Percentiles rank a stretch among this genome's conserved stretches.
Evolutionary conservation across 2,113 vertebrate species (phyloP).

Genomic region (Brachypodius melanocephalos): DNA sequence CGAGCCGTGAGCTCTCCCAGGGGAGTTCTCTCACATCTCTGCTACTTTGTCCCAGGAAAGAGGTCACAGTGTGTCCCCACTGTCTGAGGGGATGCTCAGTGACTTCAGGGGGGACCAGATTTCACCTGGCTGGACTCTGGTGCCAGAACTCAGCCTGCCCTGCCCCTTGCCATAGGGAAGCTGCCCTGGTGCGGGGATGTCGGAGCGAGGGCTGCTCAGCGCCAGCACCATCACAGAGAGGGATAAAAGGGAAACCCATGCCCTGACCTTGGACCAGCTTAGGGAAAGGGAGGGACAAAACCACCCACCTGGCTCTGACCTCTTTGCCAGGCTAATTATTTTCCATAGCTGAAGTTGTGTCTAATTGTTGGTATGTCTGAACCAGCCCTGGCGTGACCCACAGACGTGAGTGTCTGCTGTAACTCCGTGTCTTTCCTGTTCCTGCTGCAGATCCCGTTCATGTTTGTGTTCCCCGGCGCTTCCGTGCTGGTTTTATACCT

Average conservation of each 20-base stretch:
- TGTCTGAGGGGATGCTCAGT: neutral
- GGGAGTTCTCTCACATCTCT: neutral
- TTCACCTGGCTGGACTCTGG: neutral
- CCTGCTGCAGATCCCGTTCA: slow-evolving; percentile 17
- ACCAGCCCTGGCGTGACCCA: neutral
- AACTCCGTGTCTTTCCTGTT: slow-evolving; percentile 24
- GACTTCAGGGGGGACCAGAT: neutral
- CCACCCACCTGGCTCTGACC: neutral
- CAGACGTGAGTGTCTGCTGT: neutral
- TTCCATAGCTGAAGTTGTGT: slow-evolving; percentile 47
- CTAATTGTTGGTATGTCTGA: slow-evolving; percentile 38
- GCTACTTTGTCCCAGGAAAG: neutral
- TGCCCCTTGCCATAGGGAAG: neutral
- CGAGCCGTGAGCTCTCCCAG: fast-evolving
- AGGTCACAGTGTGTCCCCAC: fast-evolving
- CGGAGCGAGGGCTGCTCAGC: fast-evolving
- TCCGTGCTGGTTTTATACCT: slow-evolving; percentile 49
- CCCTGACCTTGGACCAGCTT: neutral
- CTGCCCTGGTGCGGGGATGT: neutral
- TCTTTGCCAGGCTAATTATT: neutral
- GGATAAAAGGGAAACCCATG: neutral
- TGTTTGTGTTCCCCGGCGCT: slow-evolving; percentile 46
- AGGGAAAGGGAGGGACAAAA: neutral
- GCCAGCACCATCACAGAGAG: neutral
- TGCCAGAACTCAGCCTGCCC: neutral